These are phyloP conservation scores for Condylostylus longicornis DNA, from an alignment of 1,140 invertebrate species.

Conservation along the genomic window DNA sequence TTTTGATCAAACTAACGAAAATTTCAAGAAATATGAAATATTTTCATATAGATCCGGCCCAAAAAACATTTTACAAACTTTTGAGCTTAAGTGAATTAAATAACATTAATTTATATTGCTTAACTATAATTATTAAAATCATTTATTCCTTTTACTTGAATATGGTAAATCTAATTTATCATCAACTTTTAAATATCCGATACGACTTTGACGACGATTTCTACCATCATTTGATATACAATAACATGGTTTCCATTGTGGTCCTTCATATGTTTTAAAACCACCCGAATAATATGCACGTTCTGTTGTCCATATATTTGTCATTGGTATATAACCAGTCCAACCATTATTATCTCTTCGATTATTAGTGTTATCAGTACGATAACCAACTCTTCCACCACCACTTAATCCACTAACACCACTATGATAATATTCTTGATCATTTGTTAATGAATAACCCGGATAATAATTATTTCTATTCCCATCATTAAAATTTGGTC, in stretches of 20 bases:
- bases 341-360: conserved; percentile 19
- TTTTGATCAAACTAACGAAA: no score
- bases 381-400: conserved; percentile 7
- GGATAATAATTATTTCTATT: conserved; percentile 4
- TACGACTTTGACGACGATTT: conserved; percentile 17
- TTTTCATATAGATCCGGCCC: no score
- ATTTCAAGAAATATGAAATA: no score
- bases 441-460: conserved; percentile 6
- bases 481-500: no score
- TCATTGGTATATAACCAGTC: conserved; percentile 22
- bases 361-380: conserved; percentile 9
- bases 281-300: conserved; percentile 8
- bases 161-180: conserved; percentile 25
- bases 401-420: conserved; percentile 1
- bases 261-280: conserved; percentile 10
- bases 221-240: conserved; percentile 15
- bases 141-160: conserved; percentile 16
- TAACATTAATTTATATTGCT: no score
- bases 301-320: conserved; percentile 25
- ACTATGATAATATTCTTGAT: conserved; percentile 5
- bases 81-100: no score
- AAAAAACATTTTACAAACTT: no score
- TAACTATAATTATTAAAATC: no score
- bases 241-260: conserved; percentile 28
- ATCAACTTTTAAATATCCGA: conserved; percentile 14